Percentiles rank a stretch among this genome's conserved stretches.
phyloP scores from a whole-genome alignment of 1,140 invertebrate genomes.

The Adelges cooleyi region DNA sequence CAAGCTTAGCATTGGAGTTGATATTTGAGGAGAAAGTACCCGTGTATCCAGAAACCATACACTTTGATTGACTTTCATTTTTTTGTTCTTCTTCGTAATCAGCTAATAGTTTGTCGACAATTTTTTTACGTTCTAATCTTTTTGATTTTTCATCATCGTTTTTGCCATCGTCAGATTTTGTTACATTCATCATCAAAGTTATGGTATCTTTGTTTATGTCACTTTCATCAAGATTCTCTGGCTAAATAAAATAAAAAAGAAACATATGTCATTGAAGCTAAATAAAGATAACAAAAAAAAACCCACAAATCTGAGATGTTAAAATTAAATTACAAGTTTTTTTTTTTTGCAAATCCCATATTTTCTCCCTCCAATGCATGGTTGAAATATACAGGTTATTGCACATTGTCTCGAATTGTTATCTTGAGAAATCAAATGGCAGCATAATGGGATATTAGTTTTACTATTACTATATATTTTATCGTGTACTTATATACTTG shows the following conservation, averaged over 20 bases:
- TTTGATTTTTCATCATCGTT: not conserved
- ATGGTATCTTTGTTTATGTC: constrained; percentile 1
- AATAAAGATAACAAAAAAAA: too few species aligned
- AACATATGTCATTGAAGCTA: too few species aligned
- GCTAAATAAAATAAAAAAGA: not conserved
- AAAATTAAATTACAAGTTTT: too few species aligned
- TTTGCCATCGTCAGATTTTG: not conserved
- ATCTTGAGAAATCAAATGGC: too few species aligned
- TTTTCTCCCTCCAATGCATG: too few species aligned
- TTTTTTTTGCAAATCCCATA: too few species aligned
- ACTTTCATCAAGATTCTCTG: not conserved
- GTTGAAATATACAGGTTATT: too few species aligned
- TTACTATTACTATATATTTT: too few species aligned
- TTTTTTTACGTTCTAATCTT: not conserved
- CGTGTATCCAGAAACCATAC: not conserved
- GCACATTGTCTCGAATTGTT: too few species aligned
- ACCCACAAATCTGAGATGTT: too few species aligned
- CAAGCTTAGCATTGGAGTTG: constrained; percentile 12
- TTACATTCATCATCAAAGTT: not conserved
- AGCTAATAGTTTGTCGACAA: constrained; percentile 19
- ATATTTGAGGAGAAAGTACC: constrained; percentile 11
- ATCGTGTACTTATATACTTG: too few species aligned
- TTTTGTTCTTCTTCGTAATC: constrained; percentile 15
- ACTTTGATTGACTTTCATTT: not conserved
- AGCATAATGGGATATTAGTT: too few species aligned